A percentile compares a stretch with the other conserved stretches of the same genome.
Conservation (phyloP, 2,113 vertebrate genomes). For the Rostratula benghalensis region DNA sequence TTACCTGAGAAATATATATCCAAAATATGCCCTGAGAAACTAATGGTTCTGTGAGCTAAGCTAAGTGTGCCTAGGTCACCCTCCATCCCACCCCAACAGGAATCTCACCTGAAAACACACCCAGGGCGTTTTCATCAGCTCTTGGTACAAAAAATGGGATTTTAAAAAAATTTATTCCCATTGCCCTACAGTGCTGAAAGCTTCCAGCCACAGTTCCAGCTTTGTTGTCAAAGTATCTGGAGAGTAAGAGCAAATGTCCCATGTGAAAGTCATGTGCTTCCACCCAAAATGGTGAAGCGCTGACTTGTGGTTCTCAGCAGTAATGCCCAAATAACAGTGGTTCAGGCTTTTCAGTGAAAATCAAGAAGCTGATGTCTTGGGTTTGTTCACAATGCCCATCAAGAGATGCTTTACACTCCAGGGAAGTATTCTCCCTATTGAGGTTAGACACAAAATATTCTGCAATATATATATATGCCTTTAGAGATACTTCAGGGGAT, state of each 20-base stretch:
- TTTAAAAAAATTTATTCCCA: not conserved
- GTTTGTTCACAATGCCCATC: not conserved
- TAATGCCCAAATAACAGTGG: not conserved
- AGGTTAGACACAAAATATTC: not conserved
- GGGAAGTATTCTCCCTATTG: not conserved
- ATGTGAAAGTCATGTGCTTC: not conserved
- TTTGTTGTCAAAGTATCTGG: not conserved
- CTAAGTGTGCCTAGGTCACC: not conserved
- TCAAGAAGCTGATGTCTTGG: not conserved
- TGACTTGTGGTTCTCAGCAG: not conserved
- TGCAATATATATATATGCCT: not conserved
- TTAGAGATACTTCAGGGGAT: not conserved
- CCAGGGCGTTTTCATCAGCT: not conserved
- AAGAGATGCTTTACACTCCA: not conserved
- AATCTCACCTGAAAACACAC: not conserved
- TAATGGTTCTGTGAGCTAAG: fast-evolving
- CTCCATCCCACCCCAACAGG: not conserved
- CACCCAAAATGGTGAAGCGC: not conserved
- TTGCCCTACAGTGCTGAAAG: not conserved
- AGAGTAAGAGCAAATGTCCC: not conserved
- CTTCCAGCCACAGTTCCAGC: not conserved
- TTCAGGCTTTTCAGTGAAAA: not conserved
- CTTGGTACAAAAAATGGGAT: not conserved
- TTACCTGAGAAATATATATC: not conserved
- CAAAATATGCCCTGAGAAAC: not conserved